A percentile compares a stretch with the other conserved stretches of the same genome.
These are phyloP conservation scores for Zaprionus inermis DNA, from an alignment of 1,140 invertebrate species.

Conservation along the genomic window DNA sequence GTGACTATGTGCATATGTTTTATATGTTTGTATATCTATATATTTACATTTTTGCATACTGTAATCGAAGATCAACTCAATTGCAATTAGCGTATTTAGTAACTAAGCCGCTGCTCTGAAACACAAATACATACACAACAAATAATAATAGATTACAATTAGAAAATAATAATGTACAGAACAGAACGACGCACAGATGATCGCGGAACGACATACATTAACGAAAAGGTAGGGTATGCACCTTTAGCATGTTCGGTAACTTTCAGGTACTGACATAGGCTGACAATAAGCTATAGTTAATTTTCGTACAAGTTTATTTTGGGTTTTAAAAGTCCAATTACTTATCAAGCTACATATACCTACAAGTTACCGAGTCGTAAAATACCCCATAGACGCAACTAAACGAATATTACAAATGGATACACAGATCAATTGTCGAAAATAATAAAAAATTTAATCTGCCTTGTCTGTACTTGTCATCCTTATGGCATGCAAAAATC, in stretches of 20 bases:
- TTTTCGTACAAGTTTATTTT: not conserved
- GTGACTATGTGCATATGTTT: slow-evolving; percentile 22
- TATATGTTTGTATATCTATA: slow-evolving; percentile 25
- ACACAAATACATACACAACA: slow-evolving; percentile 24
- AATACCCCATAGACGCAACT: slow-evolving; percentile 4
- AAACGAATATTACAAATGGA: slow-evolving; percentile 20
- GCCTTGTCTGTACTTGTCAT: slow-evolving; percentile 12
- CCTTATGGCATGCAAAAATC: slow-evolving; percentile 30
- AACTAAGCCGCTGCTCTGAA: slow-evolving; percentile 54
- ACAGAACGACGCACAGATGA: slow-evolving; percentile 25
- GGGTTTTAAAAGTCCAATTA: not conserved
- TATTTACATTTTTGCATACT: slow-evolving; percentile 48
- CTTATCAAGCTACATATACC: not conserved
- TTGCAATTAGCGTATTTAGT: slow-evolving; percentile 52
- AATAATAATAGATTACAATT: slow-evolving; percentile 22
- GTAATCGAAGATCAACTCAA: slow-evolving; percentile 41
- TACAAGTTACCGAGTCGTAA: not conserved
- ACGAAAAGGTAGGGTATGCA: not conserved
- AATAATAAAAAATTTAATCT: not conserved
- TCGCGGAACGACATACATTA: slow-evolving; percentile 29
- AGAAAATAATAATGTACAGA: slow-evolving; percentile 28
- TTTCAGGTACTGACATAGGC: not conserved
- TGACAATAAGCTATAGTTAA: not conserved
- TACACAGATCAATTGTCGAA: slow-evolving; percentile 13
- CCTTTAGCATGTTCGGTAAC: not conserved